These are phyloP conservation scores for Gastrophryne carolinensis DNA, from an alignment of 2,797 vertebrate genomes.

Conservation along the genomic window DNA sequence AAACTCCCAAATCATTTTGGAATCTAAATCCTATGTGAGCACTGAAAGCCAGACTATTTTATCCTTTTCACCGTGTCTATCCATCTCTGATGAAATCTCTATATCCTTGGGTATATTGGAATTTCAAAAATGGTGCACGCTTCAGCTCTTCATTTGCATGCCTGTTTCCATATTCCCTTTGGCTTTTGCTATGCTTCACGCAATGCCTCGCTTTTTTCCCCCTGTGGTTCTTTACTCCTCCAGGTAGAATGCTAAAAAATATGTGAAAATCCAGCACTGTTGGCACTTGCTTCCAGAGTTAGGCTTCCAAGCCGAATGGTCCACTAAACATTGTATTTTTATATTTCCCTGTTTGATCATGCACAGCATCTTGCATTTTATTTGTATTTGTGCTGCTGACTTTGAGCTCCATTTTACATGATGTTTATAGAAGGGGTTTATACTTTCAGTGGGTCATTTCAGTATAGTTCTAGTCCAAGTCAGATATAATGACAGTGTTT, in stretches of 20 bases:
- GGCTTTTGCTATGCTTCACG: slow-evolving; percentile 38
- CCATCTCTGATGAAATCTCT: neutral
- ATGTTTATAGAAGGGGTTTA: no score
- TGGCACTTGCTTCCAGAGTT: neutral
- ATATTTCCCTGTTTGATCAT: slow-evolving; percentile 13
- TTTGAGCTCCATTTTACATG: neutral
- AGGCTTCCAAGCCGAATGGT: slow-evolving; percentile 16
- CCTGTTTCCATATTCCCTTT: slow-evolving; percentile 37
- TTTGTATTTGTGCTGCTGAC: neutral
- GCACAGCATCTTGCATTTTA: neutral
- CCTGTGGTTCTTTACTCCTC: slow-evolving; percentile 19
- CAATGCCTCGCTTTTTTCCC: slow-evolving; percentile 17
- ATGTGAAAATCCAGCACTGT: slow-evolving; percentile 4
- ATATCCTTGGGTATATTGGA: neutral
- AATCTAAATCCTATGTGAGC: no score
- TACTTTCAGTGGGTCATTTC: no score
- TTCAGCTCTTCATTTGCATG: slow-evolving; percentile 44
- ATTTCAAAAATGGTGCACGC: slow-evolving; percentile 11
- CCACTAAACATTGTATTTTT: neutral
- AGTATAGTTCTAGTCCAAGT: no score
- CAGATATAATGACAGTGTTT: no score
- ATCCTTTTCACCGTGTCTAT: neutral
- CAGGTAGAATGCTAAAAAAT: slow-evolving; percentile 6
- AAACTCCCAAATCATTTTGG: no score
- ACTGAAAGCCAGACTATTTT: no score